These are phyloP conservation scores for Tetrax tetrax DNA, from an alignment of 2,113 vertebrate genomes.

Conservation along the genomic window DNA sequence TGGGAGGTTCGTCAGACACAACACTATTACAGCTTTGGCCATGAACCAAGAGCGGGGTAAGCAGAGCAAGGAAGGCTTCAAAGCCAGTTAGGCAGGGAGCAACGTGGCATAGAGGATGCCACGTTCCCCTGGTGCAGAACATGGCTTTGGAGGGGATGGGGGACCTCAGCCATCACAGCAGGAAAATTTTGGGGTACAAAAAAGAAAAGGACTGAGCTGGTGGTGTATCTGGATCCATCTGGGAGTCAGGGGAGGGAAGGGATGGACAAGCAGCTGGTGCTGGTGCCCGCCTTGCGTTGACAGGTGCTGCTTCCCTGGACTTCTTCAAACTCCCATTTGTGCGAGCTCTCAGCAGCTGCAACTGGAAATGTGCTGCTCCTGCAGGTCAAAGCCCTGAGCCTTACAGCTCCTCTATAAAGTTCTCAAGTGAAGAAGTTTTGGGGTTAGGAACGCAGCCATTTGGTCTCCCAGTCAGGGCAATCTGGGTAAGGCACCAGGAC, in stretches of 20 bases:
- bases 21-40: constrained; percentile 50
- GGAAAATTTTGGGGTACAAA: neutral
- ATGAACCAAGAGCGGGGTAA: neutral
- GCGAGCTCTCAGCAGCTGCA: neutral
- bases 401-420: neutral
- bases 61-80: neutral
- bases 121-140: rapidly evolving
- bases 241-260: neutral
- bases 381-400: neutral
- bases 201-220: neutral
- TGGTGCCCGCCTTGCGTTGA: rapidly evolving
- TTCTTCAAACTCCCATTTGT: neutral
- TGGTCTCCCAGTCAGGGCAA: neutral
- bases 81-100: neutral
- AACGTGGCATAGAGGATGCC: neutral
- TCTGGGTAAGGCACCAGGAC: neutral
- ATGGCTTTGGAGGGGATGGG: neutral
- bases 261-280: neutral
- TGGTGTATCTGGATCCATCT: rapidly evolving
- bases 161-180: neutral
- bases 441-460: neutral
- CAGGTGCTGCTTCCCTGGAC: neutral
- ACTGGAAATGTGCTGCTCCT: neutral
- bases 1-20: constrained; percentile 61
- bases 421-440: neutral